These are phyloP conservation scores for Bryconaethiops microstoma DNA, from an alignment of 2,797 vertebrate species.

Conservation along the genomic window DNA sequence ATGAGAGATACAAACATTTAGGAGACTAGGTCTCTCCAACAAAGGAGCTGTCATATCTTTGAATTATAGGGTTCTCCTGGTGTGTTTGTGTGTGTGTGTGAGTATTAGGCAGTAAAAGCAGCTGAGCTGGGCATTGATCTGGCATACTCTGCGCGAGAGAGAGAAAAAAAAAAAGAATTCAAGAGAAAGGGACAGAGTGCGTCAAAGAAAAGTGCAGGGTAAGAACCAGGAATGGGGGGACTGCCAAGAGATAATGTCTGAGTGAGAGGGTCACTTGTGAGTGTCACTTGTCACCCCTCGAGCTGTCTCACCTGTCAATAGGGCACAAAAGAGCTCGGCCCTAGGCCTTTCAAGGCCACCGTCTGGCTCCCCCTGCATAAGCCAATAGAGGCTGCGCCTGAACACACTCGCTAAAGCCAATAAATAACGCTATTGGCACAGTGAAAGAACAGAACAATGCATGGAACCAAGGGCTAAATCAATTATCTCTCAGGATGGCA, in stretches of 20 bases:
- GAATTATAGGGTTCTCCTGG: constrained; percentile 11
- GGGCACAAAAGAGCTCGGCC: constrained; percentile 57
- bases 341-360: constrained; percentile 39
- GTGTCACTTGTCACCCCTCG: constrained; percentile 71
- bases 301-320: constrained; percentile 69
- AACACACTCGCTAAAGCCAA: constrained; percentile 21
- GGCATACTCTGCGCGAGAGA: constrained; percentile 37
- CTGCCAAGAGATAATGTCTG: constrained; percentile 36
- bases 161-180: neutral
- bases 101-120: constrained; percentile 16
- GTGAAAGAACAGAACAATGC: constrained; percentile 40
- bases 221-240: constrained; percentile 10
- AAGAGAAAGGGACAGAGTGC: constrained; percentile 16
- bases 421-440: constrained; percentile 47
- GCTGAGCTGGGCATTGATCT: constrained; percentile 40
- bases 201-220: constrained; percentile 30
- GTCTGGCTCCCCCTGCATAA: constrained; percentile 31
- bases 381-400: constrained; percentile 41
- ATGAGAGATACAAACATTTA: neutral
- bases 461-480: constrained; percentile 51
- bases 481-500: constrained; percentile 51
- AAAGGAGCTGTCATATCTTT: constrained; percentile 28
- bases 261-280: constrained; percentile 40
- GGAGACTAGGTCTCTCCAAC: neutral
- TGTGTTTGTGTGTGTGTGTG: constrained; percentile 29